Evolutionary conservation across 1,140 invertebrate genomes (phyloP).

Genomic region (Camponotus vicinus): DNA sequence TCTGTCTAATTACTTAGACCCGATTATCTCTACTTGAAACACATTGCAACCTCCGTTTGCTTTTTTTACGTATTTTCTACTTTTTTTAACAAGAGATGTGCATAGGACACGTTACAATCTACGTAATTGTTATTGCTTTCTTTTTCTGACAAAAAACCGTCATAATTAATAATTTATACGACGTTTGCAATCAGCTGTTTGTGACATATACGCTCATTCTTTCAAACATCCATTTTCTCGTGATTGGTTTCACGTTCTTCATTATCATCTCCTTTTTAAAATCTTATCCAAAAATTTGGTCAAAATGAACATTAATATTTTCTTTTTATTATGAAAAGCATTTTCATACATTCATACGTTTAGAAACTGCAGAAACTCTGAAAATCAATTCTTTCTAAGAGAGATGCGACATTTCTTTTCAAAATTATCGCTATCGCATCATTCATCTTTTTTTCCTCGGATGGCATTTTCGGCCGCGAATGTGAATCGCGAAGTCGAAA

Average conservation of each 20-base stretch:
- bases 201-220: no score
- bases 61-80: no score
- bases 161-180: neutral
- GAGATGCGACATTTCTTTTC: neutral
- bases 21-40: neutral
- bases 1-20: neutral
- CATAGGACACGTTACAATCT: neutral
- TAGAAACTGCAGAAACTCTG: neutral
- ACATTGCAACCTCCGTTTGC: neutral
- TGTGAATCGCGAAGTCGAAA: constrained; percentile 37
- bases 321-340: no score
- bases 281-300: no score
- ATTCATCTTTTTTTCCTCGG: neutral
- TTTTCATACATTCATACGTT: no score
- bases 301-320: no score
- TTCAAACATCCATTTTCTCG: no score
- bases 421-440: neutral
- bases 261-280: neutral
- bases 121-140: neutral
- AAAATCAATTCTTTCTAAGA: neutral
- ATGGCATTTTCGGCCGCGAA: neutral
- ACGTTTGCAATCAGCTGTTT: neutral
- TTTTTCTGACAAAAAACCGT: neutral
- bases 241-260: neutral
- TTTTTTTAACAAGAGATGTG: no score